phyloP scores from a whole-genome alignment of 2,113 vertebrate species.

The Hylia prasina region DNA sequence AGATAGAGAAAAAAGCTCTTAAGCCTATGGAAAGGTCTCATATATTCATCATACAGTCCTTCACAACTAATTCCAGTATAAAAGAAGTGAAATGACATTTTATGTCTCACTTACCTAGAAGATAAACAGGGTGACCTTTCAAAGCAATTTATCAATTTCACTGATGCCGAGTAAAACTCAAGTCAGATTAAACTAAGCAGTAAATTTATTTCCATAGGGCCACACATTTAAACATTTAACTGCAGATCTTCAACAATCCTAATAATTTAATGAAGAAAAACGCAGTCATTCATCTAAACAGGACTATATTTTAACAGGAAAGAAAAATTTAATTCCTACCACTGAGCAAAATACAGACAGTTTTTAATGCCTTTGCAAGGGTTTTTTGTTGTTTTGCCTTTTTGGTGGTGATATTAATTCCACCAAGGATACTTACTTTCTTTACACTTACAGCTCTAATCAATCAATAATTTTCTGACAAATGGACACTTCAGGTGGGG shows the following conservation, averaged over 20 bases:
- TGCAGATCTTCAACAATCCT: not conserved
- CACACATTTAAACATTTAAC: not conserved
- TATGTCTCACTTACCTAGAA: not conserved
- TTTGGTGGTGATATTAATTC: not conserved
- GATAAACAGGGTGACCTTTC: not conserved
- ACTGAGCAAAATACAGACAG: not conserved
- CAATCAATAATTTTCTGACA: not conserved
- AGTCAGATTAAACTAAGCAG: not conserved
- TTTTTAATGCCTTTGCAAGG: not conserved
- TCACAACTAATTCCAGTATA: not conserved
- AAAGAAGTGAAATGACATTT: not conserved
- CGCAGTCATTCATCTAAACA: not conserved
- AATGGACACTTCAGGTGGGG: not conserved
- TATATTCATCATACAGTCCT: not conserved
- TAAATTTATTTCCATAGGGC: not conserved
- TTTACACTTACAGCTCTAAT: not conserved
- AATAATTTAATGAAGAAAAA: not conserved
- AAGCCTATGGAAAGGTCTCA: not conserved
- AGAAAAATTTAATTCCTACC: not conserved
- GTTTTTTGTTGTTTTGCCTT: not conserved
- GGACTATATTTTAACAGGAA: not conserved
- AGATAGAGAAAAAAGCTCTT: not conserved
- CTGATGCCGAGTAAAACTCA: not conserved
- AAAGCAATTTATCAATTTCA: not conserved
- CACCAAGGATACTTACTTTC: not conserved